A percentile compares a stretch with the other conserved stretches of the same genome.
phyloP scores from a whole-genome alignment of 2,888 invertebrate species.

The Copidosoma aretas region DNA sequence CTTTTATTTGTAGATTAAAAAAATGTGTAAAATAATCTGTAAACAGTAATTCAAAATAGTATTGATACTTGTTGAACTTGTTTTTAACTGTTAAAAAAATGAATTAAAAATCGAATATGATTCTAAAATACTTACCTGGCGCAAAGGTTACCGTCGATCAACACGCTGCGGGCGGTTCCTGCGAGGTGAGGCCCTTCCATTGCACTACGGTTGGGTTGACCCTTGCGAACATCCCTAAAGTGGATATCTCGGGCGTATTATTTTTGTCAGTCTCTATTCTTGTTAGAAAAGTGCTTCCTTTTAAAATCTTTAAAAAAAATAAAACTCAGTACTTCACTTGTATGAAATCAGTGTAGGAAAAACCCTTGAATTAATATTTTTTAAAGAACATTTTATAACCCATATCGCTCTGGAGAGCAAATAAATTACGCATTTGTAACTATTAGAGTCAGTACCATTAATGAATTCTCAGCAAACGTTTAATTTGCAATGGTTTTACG shows the following conservation, averaged over 20 bases:
- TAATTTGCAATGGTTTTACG: no score
- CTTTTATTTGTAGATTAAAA: slow-evolving; percentile 19
- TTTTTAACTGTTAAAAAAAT: slow-evolving; percentile 4
- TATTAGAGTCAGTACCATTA: no score
- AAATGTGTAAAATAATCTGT: slow-evolving; percentile 28
- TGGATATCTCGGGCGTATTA: no score
- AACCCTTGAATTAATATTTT: background rate
- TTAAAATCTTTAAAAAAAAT: background rate
- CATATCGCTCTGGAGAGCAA: no score
- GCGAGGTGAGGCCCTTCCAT: no score
- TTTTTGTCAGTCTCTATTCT: no score
- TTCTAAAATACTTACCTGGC: slow-evolving; percentile 14
- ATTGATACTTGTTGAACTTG: background rate
- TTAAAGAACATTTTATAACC: no score
- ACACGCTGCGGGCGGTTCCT: no score
- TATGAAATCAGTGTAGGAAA: background rate
- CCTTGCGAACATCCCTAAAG: no score
- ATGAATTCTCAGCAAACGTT: no score
- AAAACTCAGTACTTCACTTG: slow-evolving; percentile 5
- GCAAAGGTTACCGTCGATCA: slow-evolving; percentile 37
- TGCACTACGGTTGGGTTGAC: no score
- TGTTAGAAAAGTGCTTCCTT: slow-evolving; percentile 41
- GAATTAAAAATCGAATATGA: slow-evolving; percentile 25
- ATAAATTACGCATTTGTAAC: no score
- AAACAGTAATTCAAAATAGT: slow-evolving; percentile 10